A percentile compares a stretch with the other conserved stretches of the same genome.
These are phyloP conservation scores for Apomyelois bistriatella DNA, from an alignment of 2,888 invertebrate species.

Conservation along the genomic window DNA sequence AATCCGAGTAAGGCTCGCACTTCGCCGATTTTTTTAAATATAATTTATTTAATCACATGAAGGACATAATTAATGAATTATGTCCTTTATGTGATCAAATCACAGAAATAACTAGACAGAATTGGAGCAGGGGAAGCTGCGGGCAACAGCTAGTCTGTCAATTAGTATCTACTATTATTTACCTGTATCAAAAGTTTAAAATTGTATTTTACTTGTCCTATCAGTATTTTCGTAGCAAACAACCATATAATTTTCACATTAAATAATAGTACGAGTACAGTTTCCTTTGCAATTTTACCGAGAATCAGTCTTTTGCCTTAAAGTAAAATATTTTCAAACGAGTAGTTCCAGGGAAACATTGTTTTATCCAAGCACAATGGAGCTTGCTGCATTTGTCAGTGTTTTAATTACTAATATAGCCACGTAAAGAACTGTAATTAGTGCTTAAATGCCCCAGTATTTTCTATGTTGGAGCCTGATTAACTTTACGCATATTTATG, in stretches of 20 bases:
- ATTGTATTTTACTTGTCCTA: no score
- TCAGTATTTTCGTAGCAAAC: no score
- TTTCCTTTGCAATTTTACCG: background rate
- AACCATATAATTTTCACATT: background rate
- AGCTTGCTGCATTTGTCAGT: conserved; percentile 6
- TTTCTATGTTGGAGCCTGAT: background rate
- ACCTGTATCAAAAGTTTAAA: no score
- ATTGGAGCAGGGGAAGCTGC: no score
- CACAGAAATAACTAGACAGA: no score
- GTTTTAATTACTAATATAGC: conserved; percentile 6
- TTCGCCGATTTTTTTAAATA: no score
- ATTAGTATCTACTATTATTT: no score
- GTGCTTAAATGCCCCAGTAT: conserved; percentile 3
- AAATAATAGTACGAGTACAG: background rate
- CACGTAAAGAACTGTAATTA: conserved; percentile 7
- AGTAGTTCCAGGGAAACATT: background rate
- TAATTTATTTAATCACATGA: no score
- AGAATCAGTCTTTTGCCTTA: background rate
- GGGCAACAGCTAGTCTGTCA: no score
- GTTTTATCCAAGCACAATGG: conserved; percentile 8
- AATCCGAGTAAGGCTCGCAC: no score
- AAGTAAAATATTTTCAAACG: conserved; percentile 1
- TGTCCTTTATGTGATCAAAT: no score
- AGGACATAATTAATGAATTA: no score
- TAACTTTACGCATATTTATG: background rate